Percentiles rank a stretch among this genome's conserved stretches.
These are phyloP conservation scores for Platyrinchus mystaceus DNA, from an alignment of 2,797 vertebrate genomes.

Conservation along the genomic window DNA sequence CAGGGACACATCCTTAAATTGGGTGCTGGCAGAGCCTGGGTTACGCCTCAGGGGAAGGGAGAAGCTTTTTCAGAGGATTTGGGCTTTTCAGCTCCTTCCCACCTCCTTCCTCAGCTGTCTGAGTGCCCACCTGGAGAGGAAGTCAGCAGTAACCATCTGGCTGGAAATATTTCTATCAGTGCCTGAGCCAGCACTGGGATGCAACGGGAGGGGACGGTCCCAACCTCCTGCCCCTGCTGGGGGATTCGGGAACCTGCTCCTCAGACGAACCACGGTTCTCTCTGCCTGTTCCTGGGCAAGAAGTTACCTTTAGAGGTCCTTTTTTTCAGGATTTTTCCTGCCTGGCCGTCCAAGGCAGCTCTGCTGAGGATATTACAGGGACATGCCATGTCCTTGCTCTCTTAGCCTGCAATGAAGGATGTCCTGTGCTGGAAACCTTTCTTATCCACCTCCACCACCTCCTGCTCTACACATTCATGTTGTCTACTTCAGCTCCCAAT, in stretches of 20 bases:
- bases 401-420: neutral
- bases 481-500: neutral
- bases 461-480: rapidly evolving
- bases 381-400: rapidly evolving
- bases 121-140: neutral
- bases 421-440: neutral
- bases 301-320: neutral
- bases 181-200: neutral
- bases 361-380: neutral
- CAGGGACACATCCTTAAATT: conserved; percentile 15
- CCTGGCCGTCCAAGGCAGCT: neutral
- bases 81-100: conserved; percentile 25
- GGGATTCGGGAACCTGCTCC: neutral
- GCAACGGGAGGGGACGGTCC: neutral
- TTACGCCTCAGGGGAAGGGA: neutral
- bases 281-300: neutral
- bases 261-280: neutral
- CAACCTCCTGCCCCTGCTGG: neutral
- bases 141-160: neutral
- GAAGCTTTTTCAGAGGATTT: neutral
- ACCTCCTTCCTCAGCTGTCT: neutral
- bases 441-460: neutral
- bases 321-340: neutral
- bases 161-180: neutral
- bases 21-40: conserved; percentile 13